Conservation (phyloP, 2,797 vertebrate genomes). For the Muraenolepis orangiensis region DNA sequence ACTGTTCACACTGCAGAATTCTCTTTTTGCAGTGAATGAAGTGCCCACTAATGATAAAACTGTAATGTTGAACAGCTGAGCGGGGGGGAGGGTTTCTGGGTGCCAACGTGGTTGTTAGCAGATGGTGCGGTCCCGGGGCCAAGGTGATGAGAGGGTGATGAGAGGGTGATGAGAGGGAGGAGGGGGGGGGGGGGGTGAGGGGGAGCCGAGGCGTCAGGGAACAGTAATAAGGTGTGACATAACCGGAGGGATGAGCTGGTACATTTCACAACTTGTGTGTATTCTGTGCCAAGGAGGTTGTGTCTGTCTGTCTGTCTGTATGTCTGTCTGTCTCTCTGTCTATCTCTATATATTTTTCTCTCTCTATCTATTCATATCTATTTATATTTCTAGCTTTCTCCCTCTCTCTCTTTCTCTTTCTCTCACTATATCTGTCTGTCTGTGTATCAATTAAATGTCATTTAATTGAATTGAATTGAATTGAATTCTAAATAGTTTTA, state of each 20-base stretch:
- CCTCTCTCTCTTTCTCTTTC: too few relatives aligned
- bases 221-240: constrained; percentile 43
- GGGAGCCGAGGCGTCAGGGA: constrained; percentile 29
- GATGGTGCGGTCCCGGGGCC: constrained; percentile 61
- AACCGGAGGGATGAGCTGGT: constrained; percentile 31
- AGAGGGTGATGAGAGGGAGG: constrained; percentile 36
- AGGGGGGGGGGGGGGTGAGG: constrained; percentile 21
- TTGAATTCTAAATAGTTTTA: too few relatives aligned
- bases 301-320: background rate
- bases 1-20: background rate
- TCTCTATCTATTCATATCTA: too few relatives aligned
- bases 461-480: too few relatives aligned
- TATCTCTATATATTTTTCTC: background rate
- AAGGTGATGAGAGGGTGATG: constrained; percentile 42
- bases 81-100: background rate
- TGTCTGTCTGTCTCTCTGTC: background rate
- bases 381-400: background rate
- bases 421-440: too few relatives aligned
- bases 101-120: constrained; percentile 52
- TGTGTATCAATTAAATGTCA: too few relatives aligned
- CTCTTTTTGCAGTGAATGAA: background rate
- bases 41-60: background rate
- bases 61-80: background rate
- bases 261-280: constrained; percentile 7
- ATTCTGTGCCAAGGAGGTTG: background rate